Percentiles rank a stretch among this genome's conserved stretches.
These are phyloP conservation scores for Archips xylosteana DNA, from an alignment of 2,888 invertebrate genomes.

Conservation along the genomic window DNA sequence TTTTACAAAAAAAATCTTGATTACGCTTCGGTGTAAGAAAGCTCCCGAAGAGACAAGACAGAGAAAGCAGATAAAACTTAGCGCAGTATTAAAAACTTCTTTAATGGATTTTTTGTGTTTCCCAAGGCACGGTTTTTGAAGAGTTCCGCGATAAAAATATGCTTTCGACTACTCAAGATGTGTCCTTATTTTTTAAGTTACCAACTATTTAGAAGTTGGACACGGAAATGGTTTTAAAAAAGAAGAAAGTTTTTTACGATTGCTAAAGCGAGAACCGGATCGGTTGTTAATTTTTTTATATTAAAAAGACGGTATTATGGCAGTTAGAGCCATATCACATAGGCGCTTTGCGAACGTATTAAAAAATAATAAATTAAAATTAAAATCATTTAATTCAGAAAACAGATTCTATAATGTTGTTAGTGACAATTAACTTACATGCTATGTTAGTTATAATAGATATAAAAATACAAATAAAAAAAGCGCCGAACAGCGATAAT, in stretches of 20 bases:
- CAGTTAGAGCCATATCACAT: no score
- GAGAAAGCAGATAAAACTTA: constrained; percentile 49
- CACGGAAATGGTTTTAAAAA: constrained; percentile 34
- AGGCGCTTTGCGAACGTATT: no score
- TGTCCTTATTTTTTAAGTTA: constrained; percentile 21
- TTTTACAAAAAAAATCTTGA: no score
- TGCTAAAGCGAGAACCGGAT: background rate
- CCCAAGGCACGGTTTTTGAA: constrained; percentile 28
- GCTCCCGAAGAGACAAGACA: constrained; percentile 47
- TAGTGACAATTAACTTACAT: no score
- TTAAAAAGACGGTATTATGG: background rate
- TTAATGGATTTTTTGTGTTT: constrained; percentile 51
- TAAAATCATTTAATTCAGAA: no score
- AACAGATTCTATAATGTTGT: no score
- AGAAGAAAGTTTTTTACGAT: background rate
- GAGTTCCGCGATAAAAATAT: constrained; percentile 36
- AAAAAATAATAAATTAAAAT: no score
- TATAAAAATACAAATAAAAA: no score
- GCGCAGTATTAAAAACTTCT: constrained; percentile 54
- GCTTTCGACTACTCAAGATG: constrained; percentile 21
- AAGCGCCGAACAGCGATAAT: no score
- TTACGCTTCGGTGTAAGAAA: constrained; percentile 45
- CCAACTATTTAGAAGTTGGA: constrained; percentile 36
- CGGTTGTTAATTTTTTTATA: background rate
- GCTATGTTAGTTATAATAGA: no score